Evolutionary conservation across 2,888 invertebrate genomes (phyloP).

Genomic region (Heliconius ethilla): DNA sequence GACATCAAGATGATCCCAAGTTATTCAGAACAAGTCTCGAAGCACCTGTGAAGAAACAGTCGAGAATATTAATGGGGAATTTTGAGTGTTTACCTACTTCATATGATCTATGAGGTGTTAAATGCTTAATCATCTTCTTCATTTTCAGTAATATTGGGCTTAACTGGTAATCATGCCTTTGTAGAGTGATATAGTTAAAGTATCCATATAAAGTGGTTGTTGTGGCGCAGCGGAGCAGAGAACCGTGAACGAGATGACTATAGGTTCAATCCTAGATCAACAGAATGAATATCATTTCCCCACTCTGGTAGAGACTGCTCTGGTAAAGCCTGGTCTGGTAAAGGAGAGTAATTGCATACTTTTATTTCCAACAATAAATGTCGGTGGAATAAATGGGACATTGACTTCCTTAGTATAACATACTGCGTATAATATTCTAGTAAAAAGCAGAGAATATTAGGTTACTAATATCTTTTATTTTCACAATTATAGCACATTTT

Average conservation of each 20-base stretch:
- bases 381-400: no score
- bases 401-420: no score
- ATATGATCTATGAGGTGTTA: constrained; percentile 24
- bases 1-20: constrained; percentile 50
- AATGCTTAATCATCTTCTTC: not conserved
- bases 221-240: no score
- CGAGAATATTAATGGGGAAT: constrained; percentile 50
- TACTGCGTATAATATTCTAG: no score
- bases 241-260: not conserved
- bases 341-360: no score
- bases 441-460: no score
- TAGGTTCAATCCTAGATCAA: not conserved
- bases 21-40: constrained; percentile 49
- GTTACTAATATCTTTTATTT: no score
- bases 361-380: no score
- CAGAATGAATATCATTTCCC: not conserved
- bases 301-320: not conserved
- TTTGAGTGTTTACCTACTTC: constrained; percentile 32
- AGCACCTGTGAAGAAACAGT: constrained; percentile 51
- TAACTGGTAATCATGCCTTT: not conserved
- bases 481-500: no score
- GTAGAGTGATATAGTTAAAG: not conserved
- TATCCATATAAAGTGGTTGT: not conserved
- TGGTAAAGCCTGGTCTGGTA: no score
- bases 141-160: not conserved